Conservation (phyloP, 2,888 invertebrate genomes). For the Camptogramma bilineatum region DNA sequence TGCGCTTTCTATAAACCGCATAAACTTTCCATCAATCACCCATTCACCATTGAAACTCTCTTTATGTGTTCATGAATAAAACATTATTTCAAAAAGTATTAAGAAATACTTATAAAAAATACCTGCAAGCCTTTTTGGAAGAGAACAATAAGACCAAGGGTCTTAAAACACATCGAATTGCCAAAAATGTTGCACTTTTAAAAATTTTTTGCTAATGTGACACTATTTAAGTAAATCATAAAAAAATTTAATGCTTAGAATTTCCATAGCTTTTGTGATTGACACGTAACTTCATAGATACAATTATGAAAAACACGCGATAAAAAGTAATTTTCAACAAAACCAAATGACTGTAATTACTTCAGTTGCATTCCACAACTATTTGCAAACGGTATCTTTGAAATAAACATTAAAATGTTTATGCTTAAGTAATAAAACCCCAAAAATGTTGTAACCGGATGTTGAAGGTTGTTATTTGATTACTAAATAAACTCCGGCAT, state of each 20-base stretch:
- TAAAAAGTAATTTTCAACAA: not conserved
- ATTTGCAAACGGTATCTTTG: conserved; percentile 26
- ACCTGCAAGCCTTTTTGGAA: no score
- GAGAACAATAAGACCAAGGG: no score
- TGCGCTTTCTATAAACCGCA: not conserved
- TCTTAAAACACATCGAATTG: no score
- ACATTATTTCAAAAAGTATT: not conserved
- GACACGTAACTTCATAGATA: not conserved
- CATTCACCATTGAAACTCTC: not conserved
- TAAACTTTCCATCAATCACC: conserved; percentile 1
- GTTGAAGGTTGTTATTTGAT: conserved; percentile 35
- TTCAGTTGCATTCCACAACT: conserved; percentile 16
- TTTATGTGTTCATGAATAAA: not conserved
- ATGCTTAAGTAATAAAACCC: conserved; percentile 30
- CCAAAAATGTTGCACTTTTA: no score
- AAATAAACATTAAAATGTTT: conserved; percentile 19
- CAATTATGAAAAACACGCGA: not conserved
- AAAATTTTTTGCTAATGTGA: no score
- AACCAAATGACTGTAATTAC: conserved; percentile 15
- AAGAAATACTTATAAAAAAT: no score
- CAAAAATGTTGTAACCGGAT: conserved; percentile 40
- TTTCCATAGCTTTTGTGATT: not conserved
- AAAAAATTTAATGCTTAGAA: not conserved
- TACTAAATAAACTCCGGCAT: conserved; percentile 24
- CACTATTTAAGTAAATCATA: no score